These are phyloP conservation scores for Melinaea marsaeus DNA, from an alignment of 2,888 invertebrate genomes.

Conservation along the genomic window DNA sequence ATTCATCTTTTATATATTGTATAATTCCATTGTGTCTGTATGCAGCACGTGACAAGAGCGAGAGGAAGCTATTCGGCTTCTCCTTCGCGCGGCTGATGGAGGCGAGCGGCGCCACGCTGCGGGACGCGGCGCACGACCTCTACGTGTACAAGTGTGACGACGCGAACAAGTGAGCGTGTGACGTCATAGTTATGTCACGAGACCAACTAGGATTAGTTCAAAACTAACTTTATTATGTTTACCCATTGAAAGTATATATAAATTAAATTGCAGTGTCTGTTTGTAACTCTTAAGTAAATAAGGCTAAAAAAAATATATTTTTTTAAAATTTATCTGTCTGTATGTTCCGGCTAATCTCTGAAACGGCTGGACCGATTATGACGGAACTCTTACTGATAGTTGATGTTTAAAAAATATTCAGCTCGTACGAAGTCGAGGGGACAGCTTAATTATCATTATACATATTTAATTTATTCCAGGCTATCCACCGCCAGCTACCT, in stretches of 20 bases:
- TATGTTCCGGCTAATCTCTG: too few species aligned
- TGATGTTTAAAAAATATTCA: background rate
- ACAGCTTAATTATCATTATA: background rate
- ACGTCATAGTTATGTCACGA: background rate
- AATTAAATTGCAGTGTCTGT: too few species aligned
- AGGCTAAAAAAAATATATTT: too few species aligned
- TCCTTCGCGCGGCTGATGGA: constrained; percentile 94
- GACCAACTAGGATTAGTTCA: background rate
- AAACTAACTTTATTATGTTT: background rate
- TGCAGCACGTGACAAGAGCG: constrained; percentile 90
- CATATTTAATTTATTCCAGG: constrained; percentile 43
- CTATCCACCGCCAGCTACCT: constrained; percentile 79
- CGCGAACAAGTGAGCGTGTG: constrained; percentile 78
- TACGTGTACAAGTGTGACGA: constrained; percentile 96
- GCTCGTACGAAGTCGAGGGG: background rate
- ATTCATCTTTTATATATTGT: background rate
- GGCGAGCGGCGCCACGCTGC: constrained; percentile 91
- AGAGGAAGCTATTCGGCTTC: constrained; percentile 94
- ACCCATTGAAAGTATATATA: too few species aligned
- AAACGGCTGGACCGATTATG: too few species aligned
- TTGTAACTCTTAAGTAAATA: too few species aligned
- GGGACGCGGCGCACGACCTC: constrained; percentile 93
- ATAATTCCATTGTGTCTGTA: background rate
- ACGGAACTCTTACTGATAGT: too few species aligned
- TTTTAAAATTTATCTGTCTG: too few species aligned